Evolutionary conservation across 2,797 vertebrate species (phyloP), one percentile per base, ranked within the genome.

Genomic region (Chiloscyllium punctatum): DNA sequence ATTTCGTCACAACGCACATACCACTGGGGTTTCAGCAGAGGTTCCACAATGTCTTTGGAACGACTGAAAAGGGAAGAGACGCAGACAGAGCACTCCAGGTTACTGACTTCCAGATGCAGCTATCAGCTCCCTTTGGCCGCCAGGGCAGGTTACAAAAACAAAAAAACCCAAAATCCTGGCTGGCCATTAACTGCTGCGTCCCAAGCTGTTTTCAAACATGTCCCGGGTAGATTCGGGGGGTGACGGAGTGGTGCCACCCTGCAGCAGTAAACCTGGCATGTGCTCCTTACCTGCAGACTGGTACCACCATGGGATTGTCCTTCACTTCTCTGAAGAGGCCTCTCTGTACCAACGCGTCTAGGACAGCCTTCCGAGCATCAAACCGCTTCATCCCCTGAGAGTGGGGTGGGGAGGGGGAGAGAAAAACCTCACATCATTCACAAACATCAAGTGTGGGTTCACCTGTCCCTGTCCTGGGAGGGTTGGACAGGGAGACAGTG

Each of bases 221-320:
- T 48, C 57, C 57, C 57, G 11, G 57, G 9, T 62, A 62, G 42
- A 48, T 48, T 48, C 42, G 42, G 42, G 42, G 42, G 42, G 48
- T 51, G 25, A 25, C n/a, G 0, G 72, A 37, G 33, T 53, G 6
- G 0, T 33, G 9, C 18, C 0, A 33, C 0, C 0, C 27, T 51
- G 72, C 88, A 11, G 1, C 9, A 23, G 11, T 5, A 16, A 33
- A n/a, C 16, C 25, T 66, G 8, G 5, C 3, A 16, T 3, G 33
- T 0, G 0, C 0, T 68, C 62, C 96, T 97, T 97, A 99, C 99
- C 98, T 99, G 98, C 99, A 99, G 66, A 99, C 96, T 0, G 99
- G 99, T 2, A 99, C 98, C 90, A 99, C 98, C 99, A 99, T 99
- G 21, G 98, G 98, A 96, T 99, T 99, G 97, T 99, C 99, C 97